phyloP scores from a whole-genome alignment of 2,113 vertebrate species.

The Zapornia atra region DNA sequence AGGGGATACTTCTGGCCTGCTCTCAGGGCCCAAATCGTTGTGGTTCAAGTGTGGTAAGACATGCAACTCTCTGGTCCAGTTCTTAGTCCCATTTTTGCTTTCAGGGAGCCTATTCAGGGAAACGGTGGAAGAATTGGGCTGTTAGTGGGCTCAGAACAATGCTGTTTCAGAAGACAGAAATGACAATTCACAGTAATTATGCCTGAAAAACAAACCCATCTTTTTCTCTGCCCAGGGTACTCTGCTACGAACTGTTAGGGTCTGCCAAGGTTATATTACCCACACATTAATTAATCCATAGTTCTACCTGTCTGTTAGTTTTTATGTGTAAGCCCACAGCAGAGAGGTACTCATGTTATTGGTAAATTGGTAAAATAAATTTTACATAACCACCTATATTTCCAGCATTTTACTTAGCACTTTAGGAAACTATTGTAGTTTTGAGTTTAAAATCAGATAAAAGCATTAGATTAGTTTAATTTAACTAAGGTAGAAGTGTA shows the following conservation, averaged over 20 bases:
- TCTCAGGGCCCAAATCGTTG: neutral
- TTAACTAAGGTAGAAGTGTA: conserved; percentile 20
- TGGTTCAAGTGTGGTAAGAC: neutral
- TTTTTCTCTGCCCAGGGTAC: neutral
- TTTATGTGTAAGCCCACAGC: neutral
- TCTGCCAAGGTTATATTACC: conserved; percentile 30
- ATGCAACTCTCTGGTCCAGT: neutral
- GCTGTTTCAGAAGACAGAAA: neutral
- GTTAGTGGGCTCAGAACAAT: neutral
- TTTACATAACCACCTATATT: neutral
- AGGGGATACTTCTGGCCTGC: neutral
- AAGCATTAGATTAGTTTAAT: conserved; percentile 54
- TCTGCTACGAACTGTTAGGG: neutral
- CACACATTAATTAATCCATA: conserved; percentile 63
- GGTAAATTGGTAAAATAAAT: conserved; percentile 57
- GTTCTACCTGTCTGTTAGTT: conserved; percentile 24
- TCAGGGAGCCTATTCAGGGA: neutral
- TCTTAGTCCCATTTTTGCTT: too few relatives aligned
- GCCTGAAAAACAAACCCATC: neutral
- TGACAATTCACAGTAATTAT: neutral
- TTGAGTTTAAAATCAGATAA: conserved; percentile 50
- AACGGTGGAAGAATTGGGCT: neutral
- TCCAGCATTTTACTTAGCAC: conserved; percentile 15
- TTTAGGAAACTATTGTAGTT: conserved; percentile 30
- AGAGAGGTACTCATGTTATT: neutral